A percentile compares a stretch with the other conserved stretches of the same genome.
phyloP scores from a whole-genome alignment of 2,888 invertebrate genomes.

The Stenichneumon culpator region DNA sequence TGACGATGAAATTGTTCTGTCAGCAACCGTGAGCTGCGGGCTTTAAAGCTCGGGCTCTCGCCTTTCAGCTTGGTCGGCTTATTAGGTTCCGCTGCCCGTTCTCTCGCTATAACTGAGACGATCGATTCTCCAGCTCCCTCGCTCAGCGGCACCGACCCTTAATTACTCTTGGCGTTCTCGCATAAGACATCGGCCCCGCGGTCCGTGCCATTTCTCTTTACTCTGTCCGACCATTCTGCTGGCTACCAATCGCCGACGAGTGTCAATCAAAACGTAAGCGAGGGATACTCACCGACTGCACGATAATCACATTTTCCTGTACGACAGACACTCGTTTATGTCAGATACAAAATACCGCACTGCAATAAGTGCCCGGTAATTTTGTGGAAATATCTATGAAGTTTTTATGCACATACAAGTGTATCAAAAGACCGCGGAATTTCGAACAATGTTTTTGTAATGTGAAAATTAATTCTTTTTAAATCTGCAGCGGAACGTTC shows the following conservation, averaged over 20 bases:
- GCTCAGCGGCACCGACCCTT: slow-evolving; percentile 58
- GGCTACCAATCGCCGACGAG: neutral
- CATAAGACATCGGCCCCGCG: slow-evolving; percentile 59
- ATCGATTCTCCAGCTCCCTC: slow-evolving; percentile 61
- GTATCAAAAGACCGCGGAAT: too few species aligned
- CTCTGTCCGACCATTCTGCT: slow-evolving; percentile 26
- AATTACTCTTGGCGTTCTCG: slow-evolving; percentile 66
- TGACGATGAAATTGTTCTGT: slow-evolving; percentile 77
- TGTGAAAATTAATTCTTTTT: too few species aligned
- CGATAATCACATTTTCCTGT: slow-evolving; percentile 10
- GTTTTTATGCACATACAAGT: neutral
- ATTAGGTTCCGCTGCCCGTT: slow-evolving; percentile 58
- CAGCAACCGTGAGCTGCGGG: slow-evolving; percentile 70
- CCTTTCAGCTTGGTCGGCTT: slow-evolving; percentile 67
- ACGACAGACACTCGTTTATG: neutral
- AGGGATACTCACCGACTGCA: neutral
- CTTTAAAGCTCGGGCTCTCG: slow-evolving; percentile 57
- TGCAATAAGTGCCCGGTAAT: too few species aligned
- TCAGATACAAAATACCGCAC: neutral
- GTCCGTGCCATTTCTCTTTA: slow-evolving; percentile 59
- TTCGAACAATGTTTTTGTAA: too few species aligned
- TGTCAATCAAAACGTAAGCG: slow-evolving; percentile 38
- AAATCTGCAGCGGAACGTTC: neutral
- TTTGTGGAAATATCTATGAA: neutral
- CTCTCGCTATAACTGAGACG: slow-evolving; percentile 49